These are phyloP conservation scores for Aphyosemion australe DNA, from an alignment of 2,113 vertebrate species.

Conservation along the genomic window DNA sequence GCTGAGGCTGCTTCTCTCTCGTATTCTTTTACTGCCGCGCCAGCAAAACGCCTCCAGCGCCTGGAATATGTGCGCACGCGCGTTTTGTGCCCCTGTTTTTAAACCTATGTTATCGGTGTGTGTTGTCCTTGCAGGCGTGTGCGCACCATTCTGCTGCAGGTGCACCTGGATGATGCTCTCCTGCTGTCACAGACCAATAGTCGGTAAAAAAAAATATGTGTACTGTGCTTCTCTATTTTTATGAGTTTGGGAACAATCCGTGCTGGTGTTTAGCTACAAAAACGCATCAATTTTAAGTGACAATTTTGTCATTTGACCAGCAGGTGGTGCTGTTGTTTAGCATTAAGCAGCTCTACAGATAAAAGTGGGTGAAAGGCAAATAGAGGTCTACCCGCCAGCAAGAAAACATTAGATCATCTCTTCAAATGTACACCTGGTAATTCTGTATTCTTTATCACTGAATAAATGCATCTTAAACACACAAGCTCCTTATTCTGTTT, in stretches of 20 bases:
- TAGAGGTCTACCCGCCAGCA: constrained; percentile 39
- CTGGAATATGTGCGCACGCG: constrained; percentile 21
- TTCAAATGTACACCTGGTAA: not conserved
- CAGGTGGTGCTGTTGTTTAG: constrained; percentile 43
- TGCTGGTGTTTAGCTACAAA: not conserved
- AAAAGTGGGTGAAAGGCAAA: constrained; percentile 61
- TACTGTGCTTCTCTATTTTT: too few relatives aligned
- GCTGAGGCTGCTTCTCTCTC: constrained; percentile 68
- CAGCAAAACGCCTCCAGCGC: constrained; percentile 62
- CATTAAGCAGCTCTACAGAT: not conserved
- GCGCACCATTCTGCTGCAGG: constrained; percentile 5
- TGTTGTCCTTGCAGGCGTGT: not conserved
- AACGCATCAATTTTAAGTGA: not conserved
- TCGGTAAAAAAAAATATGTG: too few relatives aligned
- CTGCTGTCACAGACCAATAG: not conserved
- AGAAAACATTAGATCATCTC: constrained; percentile 39
- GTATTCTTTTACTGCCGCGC: constrained; percentile 69
- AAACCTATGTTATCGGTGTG: too few relatives aligned
- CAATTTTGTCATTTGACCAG: constrained; percentile 22
- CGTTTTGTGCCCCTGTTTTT: not conserved
- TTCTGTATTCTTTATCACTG: too few relatives aligned
- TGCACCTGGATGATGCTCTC: constrained; percentile 27
- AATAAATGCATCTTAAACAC: too few relatives aligned
- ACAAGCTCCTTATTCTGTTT: too few relatives aligned
- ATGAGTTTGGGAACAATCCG: too few relatives aligned